A percentile compares a stretch with the other conserved stretches of the same genome.
These are phyloP conservation scores for Thereva unica DNA, from an alignment of 2,888 invertebrate species.

Conservation along the genomic window DNA sequence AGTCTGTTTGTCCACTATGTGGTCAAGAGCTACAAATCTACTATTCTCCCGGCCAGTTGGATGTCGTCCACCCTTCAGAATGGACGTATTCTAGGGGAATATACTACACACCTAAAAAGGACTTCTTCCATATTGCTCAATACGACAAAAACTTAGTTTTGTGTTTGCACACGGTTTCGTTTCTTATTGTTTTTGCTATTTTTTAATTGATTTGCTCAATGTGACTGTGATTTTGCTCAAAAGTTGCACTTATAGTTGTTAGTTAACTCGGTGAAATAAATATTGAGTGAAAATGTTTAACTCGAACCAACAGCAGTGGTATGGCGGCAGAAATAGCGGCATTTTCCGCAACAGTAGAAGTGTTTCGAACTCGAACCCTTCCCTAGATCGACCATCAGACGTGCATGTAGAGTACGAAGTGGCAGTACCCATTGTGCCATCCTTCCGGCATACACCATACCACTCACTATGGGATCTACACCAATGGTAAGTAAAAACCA, in stretches of 20 bases:
- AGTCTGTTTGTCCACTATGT: conserved; percentile 13
- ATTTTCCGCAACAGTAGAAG: conserved; percentile 34
- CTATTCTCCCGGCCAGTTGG: conserved; percentile 35
- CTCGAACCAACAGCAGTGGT: conserved; percentile 55
- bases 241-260: neutral
- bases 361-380: conserved; percentile 54
- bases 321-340: conserved; percentile 46
- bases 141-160: too few species aligned
- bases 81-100: conserved; percentile 25
- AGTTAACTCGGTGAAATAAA: neutral
- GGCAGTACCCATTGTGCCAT: conserved; percentile 55
- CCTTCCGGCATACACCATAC: conserved; percentile 58
- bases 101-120: neutral
- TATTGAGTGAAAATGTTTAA: conserved; percentile 49
- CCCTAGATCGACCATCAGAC: conserved; percentile 48
- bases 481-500: conserved; percentile 52
- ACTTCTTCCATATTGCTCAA: conserved; percentile 1
- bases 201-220: conserved; percentile 10
- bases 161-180: too few species aligned
- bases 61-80: conserved; percentile 25
- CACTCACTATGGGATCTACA: conserved; percentile 58
- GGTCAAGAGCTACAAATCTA: conserved; percentile 15
- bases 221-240: neutral
- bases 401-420: conserved; percentile 58
- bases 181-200: neutral